A percentile compares a stretch with the other conserved stretches of the same genome.
These are phyloP conservation scores for Rhinogobio ventralis DNA, from an alignment of 2,797 vertebrate genomes.

Conservation along the genomic window DNA sequence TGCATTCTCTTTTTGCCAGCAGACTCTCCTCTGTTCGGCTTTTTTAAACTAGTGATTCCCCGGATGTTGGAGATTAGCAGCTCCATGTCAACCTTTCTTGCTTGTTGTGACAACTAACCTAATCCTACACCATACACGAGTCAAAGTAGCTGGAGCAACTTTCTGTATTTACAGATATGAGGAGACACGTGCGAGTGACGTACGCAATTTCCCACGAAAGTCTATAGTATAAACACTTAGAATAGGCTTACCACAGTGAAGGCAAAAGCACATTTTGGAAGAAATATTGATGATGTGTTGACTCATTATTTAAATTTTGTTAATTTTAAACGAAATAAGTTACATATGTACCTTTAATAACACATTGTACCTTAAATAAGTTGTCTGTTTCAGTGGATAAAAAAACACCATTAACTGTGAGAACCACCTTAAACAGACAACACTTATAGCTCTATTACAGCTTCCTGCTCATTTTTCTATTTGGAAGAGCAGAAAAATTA, in stretches of 20 bases:
- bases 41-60: neutral
- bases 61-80: neutral
- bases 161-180: neutral
- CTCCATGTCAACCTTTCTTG: neutral
- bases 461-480: constrained; percentile 20
- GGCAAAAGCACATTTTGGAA: neutral
- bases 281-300: neutral
- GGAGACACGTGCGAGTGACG: neutral
- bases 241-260: neutral
- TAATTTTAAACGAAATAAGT: neutral
- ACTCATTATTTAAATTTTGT: neutral
- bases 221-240: neutral
- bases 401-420: no score
- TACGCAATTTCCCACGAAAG: neutral
- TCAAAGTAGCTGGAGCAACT: neutral
- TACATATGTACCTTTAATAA: neutral
- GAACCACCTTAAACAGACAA: neutral
- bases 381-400: no score
- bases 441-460: neutral
- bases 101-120: neutral
- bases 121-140: neutral
- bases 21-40: neutral
- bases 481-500: neutral
- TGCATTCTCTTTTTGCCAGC: neutral
- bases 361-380: no score